A percentile compares a stretch with the other conserved stretches of the same genome.
These are phyloP conservation scores for Palythoa grandis DNA, from an alignment of 92 coral and sea anemone species.

Conservation along the genomic window DNA sequence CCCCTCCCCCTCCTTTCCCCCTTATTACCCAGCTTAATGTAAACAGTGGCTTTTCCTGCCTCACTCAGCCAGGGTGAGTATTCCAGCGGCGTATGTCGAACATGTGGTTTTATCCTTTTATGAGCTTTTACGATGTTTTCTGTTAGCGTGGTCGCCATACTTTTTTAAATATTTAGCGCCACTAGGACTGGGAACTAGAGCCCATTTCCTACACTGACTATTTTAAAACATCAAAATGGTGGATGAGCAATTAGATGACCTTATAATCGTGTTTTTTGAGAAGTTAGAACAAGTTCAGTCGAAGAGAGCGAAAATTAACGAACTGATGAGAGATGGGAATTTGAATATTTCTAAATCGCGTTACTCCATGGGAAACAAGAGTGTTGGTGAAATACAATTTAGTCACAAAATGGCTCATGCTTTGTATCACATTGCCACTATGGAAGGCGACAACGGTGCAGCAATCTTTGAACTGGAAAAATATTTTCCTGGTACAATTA, in stretches of 20 bases:
- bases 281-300: slow-evolving; percentile 69
- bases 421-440: slow-evolving; percentile 43
- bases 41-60: slow-evolving; percentile 59
- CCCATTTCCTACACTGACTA: background rate
- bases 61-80: slow-evolving; percentile 85
- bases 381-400: slow-evolving; percentile 87
- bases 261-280: slow-evolving; percentile 80
- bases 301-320: slow-evolving; percentile 64
- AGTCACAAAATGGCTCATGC: slow-evolving; percentile 81
- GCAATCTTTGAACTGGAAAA: slow-evolving; percentile 53
- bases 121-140: slow-evolving; percentile 43
- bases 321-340: slow-evolving; percentile 85
- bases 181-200: slow-evolving; percentile 24
- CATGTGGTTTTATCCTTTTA: slow-evolving; percentile 57
- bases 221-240: slow-evolving; percentile 77
- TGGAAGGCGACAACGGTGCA: slow-evolving; percentile 7
- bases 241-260: slow-evolving; percentile 73
- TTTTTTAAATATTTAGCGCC: background rate
- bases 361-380: slow-evolving; percentile 96
- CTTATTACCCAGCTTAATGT: slow-evolving; percentile 85
- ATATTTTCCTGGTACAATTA: slow-evolving; percentile 38
- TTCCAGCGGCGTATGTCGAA: slow-evolving; percentile 79
- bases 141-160: background rate
- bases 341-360: slow-evolving; percentile 90
- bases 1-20: too few relatives aligned